phyloP scores from a whole-genome alignment of 2,888 invertebrate species.

The Cantharis rustica region DNA sequence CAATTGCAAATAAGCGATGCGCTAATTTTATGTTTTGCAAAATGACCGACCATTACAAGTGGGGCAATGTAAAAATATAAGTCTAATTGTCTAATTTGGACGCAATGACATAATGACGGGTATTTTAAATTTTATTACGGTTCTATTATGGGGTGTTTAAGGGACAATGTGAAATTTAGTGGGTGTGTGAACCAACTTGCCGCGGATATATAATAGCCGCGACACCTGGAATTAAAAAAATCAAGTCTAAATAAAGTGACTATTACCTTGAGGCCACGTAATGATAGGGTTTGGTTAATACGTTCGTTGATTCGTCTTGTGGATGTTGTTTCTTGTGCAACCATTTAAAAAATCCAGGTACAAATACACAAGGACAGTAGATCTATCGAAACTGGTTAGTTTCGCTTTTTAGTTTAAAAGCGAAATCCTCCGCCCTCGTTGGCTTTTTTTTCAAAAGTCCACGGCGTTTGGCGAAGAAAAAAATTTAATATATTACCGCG shows the following conservation, averaged over 20 bases:
- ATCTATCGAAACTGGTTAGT: constrained; percentile 8
- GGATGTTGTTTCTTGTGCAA: constrained; percentile 31
- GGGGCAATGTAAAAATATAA: constrained; percentile 4
- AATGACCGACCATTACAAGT: background rate
- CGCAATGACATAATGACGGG: constrained; percentile 18
- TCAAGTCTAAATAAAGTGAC: constrained; percentile 37
- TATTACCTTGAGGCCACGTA: constrained; percentile 37
- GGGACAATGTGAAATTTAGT: constrained; percentile 32
- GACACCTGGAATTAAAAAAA: constrained; percentile 36
- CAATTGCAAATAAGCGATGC: background rate
- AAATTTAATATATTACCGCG: background rate
- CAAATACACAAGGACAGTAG: constrained; percentile 15
- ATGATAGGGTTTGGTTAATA: constrained; percentile 38
- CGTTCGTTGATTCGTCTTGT: constrained; percentile 32
- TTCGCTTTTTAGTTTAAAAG: background rate
- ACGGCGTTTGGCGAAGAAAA: background rate
- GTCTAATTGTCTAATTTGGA: constrained; percentile 12
- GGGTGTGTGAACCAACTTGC: constrained; percentile 35
- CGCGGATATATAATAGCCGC: constrained; percentile 22
- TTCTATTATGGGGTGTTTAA: constrained; percentile 26
- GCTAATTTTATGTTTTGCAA: background rate
- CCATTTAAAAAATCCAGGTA: constrained; percentile 24
- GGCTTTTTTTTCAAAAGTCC: background rate
- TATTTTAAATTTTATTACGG: constrained; percentile 12
- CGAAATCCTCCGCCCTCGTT: background rate